Base-by-base conservation (phyloP, 2,113 vertebrate genomes). In the Carettochelys insculpta region DNA sequence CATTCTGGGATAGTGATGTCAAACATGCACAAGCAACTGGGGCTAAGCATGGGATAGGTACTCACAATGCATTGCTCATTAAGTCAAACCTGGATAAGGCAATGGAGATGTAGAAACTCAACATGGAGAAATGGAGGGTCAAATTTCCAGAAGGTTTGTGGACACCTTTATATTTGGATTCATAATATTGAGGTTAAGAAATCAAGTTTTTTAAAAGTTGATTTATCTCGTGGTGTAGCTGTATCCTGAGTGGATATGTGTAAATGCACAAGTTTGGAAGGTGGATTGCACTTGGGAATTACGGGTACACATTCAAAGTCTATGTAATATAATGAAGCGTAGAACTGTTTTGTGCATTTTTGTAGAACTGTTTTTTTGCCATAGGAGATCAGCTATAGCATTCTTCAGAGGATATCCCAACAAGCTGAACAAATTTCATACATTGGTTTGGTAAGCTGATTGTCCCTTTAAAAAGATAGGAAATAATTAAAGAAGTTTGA, bases 301-400 rank as follows among this genome's bases (percentile, higher is more conserved):
- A 0, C 9, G 31, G 54, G 27, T 52, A 54, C 4, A 34, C 68
- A 2, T 11, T 14, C 38, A 77, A 25, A 81, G 87, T 47, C 50
- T 80, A 81, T 31, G 22, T 22, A 0, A 0, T 8, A 3, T 38
- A 75, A 1, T 22, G 9, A 5, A 19, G 34, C 34, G 20, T 68
- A 68, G 2, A 27, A 82, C 20, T 31, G 11, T 22, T 20, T 77
- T 43, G 6, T 68, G 11, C 1, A 6, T 41, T 71, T 82, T 73
- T 53, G 3, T 48, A 2, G 75, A 29, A 79, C 22, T 2, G 24
- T 71, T 29, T 51, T 10, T 52, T 11, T 75, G 31, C 25, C 14
- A 1, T 24, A 3, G 25, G 2, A 3, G 5, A 2, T 68, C 6
- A 12, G 56, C 51, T n/a, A 4, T 11, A 16, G 75, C 47, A 16